phyloP scores from a whole-genome alignment of 92 coral and sea anemone species.

The Epizoanthus stellaris region DNA sequence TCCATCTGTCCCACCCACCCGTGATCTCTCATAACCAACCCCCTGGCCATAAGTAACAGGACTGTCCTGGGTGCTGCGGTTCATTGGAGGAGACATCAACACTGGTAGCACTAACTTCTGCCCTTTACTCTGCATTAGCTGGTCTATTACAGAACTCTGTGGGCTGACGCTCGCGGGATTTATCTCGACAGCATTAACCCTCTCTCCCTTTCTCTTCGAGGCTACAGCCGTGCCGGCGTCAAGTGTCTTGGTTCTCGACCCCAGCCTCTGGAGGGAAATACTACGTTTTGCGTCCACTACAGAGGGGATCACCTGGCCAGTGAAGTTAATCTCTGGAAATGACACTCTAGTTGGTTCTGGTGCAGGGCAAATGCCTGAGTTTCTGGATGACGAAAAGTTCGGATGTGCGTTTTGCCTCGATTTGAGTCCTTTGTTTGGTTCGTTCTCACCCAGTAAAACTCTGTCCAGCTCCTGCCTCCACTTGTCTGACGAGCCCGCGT shows the following conservation, averaged over 20 bases:
- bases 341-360: slow-evolving; percentile 5
- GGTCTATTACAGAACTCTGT: neutral
- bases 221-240: neutral
- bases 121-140: neutral
- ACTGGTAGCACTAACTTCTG: neutral
- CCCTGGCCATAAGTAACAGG: neutral
- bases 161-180: neutral
- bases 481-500: neutral
- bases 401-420: neutral
- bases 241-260: neutral
- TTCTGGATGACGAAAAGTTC: neutral
- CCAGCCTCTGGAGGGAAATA: neutral
- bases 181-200: neutral
- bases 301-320: neutral
- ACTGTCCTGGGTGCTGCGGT: slow-evolving; percentile 3
- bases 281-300: neutral
- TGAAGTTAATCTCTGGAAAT: neutral
- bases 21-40: neutral
- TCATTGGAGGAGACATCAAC: neutral
- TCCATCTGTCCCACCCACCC: neutral
- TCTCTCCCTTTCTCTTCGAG: neutral
- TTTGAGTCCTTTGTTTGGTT: neutral
- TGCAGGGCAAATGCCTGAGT: neutral
- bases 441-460: slow-evolving; percentile 20
- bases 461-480: slow-evolving; percentile 17